Conservation (phyloP, 2,888 invertebrate species). For the Oscheius onirici region DNA sequence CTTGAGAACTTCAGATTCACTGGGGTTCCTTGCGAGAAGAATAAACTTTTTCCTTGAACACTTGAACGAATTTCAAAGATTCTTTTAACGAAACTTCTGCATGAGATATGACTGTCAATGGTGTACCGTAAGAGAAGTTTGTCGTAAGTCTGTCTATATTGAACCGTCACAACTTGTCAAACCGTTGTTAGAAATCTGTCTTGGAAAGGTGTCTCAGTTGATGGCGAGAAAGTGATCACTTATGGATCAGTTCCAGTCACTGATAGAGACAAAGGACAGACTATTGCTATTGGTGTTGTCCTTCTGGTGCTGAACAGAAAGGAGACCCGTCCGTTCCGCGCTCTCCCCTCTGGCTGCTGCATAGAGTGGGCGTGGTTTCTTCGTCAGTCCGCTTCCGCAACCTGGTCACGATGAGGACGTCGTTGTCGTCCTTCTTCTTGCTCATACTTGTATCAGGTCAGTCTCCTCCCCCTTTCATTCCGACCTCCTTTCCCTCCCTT, state of each 20-base stretch:
- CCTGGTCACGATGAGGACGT: constrained; percentile 28
- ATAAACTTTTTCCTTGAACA: no score
- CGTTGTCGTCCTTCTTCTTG: constrained; percentile 12
- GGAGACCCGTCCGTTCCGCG: constrained; percentile 28
- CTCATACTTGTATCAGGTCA: constrained; percentile 18
- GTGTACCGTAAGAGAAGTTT: neutral
- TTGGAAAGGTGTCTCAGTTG: neutral
- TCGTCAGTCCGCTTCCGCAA: constrained; percentile 29
- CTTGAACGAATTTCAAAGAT: neutral
- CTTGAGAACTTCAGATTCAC: no score
- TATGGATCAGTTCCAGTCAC: constrained; percentile 5
- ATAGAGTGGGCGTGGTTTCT: constrained; percentile 14
- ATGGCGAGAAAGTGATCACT: neutral
- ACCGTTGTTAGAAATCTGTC: neutral
- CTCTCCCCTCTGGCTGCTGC: neutral
- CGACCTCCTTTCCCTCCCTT: neutral
- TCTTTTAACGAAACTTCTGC: neutral
- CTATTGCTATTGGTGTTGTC: neutral
- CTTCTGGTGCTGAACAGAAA: neutral
- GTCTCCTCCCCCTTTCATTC: neutral
- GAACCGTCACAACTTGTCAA: neutral
- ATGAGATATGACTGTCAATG: neutral
- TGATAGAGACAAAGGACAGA: neutral
- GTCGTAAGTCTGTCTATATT: neutral
- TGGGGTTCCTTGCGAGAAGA: no score